These are phyloP conservation scores for Phocoena sinus DNA, from an alignment of 2,113 vertebrate species.

Conservation along the genomic window DNA sequence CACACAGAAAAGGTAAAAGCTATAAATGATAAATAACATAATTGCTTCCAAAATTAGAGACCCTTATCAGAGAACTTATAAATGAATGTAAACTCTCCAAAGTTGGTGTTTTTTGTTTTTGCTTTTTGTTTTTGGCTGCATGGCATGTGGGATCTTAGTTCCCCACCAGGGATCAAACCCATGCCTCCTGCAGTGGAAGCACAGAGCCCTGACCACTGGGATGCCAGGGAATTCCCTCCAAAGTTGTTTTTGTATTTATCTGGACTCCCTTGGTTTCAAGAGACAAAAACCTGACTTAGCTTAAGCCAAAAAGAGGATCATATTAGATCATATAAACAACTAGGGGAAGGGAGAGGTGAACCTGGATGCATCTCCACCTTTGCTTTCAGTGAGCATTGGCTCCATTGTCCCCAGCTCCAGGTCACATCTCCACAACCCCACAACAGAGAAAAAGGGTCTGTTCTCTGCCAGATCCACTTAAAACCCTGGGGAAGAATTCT, in stretches of 20 bases:
- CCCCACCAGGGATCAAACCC: neutral
- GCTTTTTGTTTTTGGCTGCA: neutral
- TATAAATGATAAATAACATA: neutral
- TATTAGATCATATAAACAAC: neutral
- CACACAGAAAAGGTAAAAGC: neutral
- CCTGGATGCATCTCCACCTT: neutral
- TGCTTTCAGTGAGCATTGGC: neutral
- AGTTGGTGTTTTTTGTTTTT: neutral
- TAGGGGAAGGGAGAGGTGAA: neutral
- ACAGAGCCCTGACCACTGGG: neutral
- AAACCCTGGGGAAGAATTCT: neutral
- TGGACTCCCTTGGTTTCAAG: neutral
- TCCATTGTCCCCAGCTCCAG: neutral
- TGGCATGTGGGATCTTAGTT: neutral
- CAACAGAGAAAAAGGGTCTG: neutral
- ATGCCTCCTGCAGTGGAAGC: neutral
- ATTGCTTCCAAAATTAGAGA: slow-evolving; percentile 25
- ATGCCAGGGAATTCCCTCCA: neutral
- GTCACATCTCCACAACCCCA: neutral
- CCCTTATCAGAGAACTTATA: neutral
- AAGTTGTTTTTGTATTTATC: neutral
- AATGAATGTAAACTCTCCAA: neutral
- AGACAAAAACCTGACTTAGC: neutral
- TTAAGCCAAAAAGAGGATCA: neutral
- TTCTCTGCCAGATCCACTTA: neutral